These are phyloP conservation scores for Entomobrya proxima DNA, from an alignment of 2,888 invertebrate species.

Conservation along the genomic window DNA sequence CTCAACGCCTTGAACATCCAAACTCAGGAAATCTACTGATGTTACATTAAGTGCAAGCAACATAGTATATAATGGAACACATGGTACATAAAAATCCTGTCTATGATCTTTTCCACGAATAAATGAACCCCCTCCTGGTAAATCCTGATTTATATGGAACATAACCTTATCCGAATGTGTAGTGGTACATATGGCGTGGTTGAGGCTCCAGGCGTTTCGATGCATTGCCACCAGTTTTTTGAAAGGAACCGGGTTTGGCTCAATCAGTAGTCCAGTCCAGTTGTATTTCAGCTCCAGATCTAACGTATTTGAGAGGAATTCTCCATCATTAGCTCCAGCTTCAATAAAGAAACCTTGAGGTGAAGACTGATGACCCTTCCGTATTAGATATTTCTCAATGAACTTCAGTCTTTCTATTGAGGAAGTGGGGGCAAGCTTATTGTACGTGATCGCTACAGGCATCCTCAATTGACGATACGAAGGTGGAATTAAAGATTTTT, in stretches of 20 bases:
- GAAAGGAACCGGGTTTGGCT: constrained; percentile 39
- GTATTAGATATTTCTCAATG: too few species aligned
- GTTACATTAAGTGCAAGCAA: not conserved
- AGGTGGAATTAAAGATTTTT: too few species aligned
- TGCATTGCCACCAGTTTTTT: constrained; percentile 18
- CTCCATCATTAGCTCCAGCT: constrained; percentile 56
- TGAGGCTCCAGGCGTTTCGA: constrained; percentile 45
- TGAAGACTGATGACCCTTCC: too few species aligned
- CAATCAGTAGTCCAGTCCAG: constrained; percentile 61
- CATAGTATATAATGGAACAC: not conserved
- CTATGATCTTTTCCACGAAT: too few species aligned
- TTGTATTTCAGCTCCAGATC: constrained; percentile 37
- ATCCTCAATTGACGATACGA: too few species aligned
- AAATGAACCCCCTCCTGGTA: too few species aligned
- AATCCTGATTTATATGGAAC: not conserved
- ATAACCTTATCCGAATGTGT: not conserved
- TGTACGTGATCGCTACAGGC: too few species aligned
- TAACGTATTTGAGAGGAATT: constrained; percentile 54
- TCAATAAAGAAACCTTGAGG: constrained; percentile 61
- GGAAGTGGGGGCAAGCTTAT: too few species aligned
- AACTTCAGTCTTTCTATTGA: too few species aligned
- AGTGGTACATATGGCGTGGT: constrained; percentile 35
- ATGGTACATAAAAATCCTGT: too few species aligned
- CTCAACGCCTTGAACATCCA: constrained; percentile 78
- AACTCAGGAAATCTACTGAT: constrained; percentile 31